Evolutionary conservation across 1,140 invertebrate species (phyloP), one percentile per base, ranked within the genome.

Genomic region (Heliconius eleuchia): DNA sequence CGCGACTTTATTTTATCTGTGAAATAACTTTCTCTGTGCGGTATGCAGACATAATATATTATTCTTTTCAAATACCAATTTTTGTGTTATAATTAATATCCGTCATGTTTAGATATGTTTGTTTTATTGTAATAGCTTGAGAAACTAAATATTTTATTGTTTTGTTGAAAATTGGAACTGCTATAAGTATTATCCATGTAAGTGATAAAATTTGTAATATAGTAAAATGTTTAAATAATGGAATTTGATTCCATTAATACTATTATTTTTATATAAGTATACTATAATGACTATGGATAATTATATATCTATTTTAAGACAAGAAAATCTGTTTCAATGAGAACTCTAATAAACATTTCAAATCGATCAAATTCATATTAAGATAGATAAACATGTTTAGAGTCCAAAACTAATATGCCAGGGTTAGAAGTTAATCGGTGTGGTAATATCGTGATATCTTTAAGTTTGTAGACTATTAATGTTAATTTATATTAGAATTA

Each of bases 341-440:
- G 13, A 30, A 11, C 60, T 27, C 11, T 3, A 27, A 66, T 30
- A 30, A 66, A 66, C 60, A 66, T 66, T 66, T 66, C 0, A 66
- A 66, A 46, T 70, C 74, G 23, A 71, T 76, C 70, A 76, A 76
- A 70, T 76, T 70, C 60, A 76, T 27, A 76, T 76, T 76, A 76
- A 76, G 39, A 70, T 4, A 66, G 60, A 66, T 66, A 66, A 46
- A 27, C 23, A 66, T 16, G 23, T 30, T 66, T 66, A 66, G 60
- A 66, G 23, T 66, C 60, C 60, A 66, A 66, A 30, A 11, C 23
- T 66, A 66, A 66, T 30, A 30, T 66, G 60, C 60, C 60, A 66
- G 60, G 60, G 60, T 66, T 66, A 66, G 27, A 66, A 66, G 23
- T 66, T 66, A 66, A 66, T 66, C 23, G 60, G 16, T 66, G 55